A percentile compares a stretch with the other conserved stretches of the same genome.
Evolutionary conservation across 2,113 vertebrate species (phyloP).

Genomic region (Mus musculus): GRCm39 chr5:102209001-102209500

Average conservation of each 20-base stretch:
- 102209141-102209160: constrained; percentile 6
- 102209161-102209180: constrained; percentile 45
- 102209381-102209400: not conserved
- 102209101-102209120: not conserved
- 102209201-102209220: not conserved
- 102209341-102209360: not conserved
- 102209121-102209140: no score
- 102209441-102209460: not conserved
- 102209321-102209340: not conserved
- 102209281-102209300: not conserved
- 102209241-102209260: not conserved
- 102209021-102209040: not conserved
- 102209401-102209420: not conserved
- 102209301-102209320: not conserved
- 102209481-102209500: not conserved
- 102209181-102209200: not conserved
- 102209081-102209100: not conserved
- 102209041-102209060: not conserved
- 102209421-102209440: not conserved
- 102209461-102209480: not conserved
- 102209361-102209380: not conserved
- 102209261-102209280: not conserved
- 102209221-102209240: constrained; percentile 17
- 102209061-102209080: not conserved
- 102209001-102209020: not conserved